These are phyloP conservation scores for Cardinalis cardinalis DNA, from an alignment of 2,113 vertebrate species.

Conservation along the genomic window DNA sequence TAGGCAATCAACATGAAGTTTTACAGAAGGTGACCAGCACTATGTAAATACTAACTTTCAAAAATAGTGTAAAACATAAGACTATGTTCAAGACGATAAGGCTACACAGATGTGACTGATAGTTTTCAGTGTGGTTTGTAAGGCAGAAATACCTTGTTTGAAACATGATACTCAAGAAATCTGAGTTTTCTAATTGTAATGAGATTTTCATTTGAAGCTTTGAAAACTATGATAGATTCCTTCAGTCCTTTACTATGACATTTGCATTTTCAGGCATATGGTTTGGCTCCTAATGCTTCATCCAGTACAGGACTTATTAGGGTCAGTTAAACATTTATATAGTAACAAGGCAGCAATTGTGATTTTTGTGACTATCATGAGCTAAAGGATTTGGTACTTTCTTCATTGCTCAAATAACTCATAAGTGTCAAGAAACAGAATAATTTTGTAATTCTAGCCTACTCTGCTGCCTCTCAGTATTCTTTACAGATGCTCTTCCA, in stretches of 20 bases:
- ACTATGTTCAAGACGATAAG: not conserved
- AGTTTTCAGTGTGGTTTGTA: not conserved
- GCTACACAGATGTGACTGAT: not conserved
- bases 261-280: not conserved
- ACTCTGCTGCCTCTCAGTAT: not conserved
- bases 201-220: not conserved
- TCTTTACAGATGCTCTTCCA: not conserved
- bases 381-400: not conserved
- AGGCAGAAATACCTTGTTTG: not conserved
- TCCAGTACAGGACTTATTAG: not conserved
- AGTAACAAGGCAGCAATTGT: not conserved
- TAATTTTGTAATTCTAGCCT: not conserved
- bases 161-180: not conserved
- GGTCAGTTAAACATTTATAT: not conserved
- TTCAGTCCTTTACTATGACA: not conserved
- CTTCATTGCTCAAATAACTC: not conserved
- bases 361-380: not conserved
- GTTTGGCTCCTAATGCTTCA: not conserved
- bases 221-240: not conserved
- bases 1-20: not conserved
- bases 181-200: not conserved
- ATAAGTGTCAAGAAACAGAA: not conserved
- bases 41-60: not conserved
- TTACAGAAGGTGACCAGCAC: not conserved
- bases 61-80: not conserved